A percentile compares a stretch with the other conserved stretches of the same genome.
These are phyloP conservation scores for Synchiropus splendidus DNA, from an alignment of 2,113 vertebrate genomes.

Conservation along the genomic window DNA sequence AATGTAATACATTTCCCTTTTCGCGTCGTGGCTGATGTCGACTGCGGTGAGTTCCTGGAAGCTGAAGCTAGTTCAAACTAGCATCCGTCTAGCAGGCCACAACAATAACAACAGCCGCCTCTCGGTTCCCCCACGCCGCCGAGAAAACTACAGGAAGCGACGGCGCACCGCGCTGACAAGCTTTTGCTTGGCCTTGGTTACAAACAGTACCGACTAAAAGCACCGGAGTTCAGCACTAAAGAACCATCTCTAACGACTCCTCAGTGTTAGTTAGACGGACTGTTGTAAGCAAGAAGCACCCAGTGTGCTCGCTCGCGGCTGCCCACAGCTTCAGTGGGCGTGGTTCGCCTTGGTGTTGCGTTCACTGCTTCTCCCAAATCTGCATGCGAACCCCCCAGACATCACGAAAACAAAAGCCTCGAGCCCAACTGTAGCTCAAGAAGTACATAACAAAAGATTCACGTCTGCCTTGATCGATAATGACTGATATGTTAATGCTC, in stretches of 20 bases:
- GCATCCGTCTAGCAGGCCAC: constrained; percentile 29
- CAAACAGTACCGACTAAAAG: too few relatives aligned
- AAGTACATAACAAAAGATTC: too few relatives aligned
- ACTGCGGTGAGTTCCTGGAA: constrained; percentile 10
- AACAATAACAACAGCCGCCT: constrained; percentile 15
- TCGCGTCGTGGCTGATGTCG: neutral
- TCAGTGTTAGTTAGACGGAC: too few relatives aligned
- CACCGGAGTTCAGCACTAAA: too few relatives aligned
- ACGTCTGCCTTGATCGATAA: too few relatives aligned
- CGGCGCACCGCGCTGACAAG: too few relatives aligned
- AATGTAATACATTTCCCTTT: constrained; percentile 14
- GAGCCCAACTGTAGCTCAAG: too few relatives aligned
- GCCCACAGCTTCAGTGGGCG: constrained; percentile 28
- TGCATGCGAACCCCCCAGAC: neutral
- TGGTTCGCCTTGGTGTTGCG: constrained; percentile 4
- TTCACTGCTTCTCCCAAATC: constrained; percentile 8
- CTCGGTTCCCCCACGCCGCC: neutral
- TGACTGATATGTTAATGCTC: too few relatives aligned
- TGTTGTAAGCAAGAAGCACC: constrained; percentile 2
- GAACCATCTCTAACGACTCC: too few relatives aligned
- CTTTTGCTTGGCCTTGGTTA: too few relatives aligned
- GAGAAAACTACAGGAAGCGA: neutral
- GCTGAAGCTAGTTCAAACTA: constrained; percentile 9
- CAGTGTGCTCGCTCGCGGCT: constrained; percentile 3
- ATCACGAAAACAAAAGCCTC: neutral